These are phyloP conservation scores for Anomalospiza imberbis DNA, from an alignment of 2,797 vertebrate species.

Conservation along the genomic window DNA sequence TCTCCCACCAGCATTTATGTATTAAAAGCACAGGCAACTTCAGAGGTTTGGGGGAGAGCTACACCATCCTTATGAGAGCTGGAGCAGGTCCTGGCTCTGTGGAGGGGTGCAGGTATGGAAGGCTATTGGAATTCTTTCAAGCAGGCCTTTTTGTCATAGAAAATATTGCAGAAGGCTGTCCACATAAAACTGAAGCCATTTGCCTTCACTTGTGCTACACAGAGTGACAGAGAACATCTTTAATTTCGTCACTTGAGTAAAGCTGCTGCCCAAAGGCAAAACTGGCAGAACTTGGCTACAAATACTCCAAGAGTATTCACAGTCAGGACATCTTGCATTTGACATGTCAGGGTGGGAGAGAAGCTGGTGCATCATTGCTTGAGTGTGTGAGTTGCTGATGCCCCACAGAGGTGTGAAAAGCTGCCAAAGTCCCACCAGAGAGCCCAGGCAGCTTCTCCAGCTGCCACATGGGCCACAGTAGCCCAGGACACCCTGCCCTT, in stretches of 20 bases:
- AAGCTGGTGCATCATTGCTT: not conserved
- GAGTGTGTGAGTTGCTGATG: not conserved
- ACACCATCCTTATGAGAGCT: fast-evolving
- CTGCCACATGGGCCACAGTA: not conserved
- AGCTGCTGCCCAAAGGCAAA: not conserved
- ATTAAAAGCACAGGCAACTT: not conserved
- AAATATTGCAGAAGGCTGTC: not conserved
- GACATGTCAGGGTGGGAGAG: not conserved
- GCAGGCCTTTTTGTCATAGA: not conserved
- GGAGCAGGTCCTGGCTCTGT: not conserved
- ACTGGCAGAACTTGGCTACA: not conserved
- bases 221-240: not conserved
- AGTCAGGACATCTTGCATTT: not conserved
- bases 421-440: not conserved
- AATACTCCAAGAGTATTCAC: not conserved
- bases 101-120: not conserved
- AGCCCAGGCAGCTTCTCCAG: not conserved
- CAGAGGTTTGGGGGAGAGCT: not conserved
- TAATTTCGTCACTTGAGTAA: not conserved
- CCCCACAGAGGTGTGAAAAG: not conserved
- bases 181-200: not conserved
- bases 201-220: not conserved
- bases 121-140: not conserved
- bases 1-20: not conserved
- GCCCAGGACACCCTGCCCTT: not conserved